A percentile compares a stretch with the other conserved stretches of the same genome.
These are phyloP conservation scores for Cherax quadricarinatus DNA, from an alignment of 1,140 invertebrate species.

Conservation along the genomic window DNA sequence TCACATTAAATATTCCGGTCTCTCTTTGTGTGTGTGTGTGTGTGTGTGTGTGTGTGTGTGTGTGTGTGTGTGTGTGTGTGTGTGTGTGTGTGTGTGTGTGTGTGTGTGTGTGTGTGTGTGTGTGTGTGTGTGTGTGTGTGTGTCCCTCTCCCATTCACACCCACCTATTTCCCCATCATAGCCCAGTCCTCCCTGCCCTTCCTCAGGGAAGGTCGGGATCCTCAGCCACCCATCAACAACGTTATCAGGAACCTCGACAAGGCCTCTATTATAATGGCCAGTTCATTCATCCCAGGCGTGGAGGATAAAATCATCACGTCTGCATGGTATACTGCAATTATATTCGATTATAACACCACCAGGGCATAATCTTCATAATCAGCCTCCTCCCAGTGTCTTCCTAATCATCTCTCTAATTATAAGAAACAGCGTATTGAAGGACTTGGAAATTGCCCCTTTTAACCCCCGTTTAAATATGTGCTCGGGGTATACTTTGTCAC, in stretches of 20 bases:
- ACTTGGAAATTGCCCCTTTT: no score
- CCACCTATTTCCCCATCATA: not conserved
- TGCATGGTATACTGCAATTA: not conserved
- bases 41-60: no score
- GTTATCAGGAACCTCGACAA: not conserved
- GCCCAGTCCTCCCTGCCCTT: not conserved
- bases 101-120: no score
- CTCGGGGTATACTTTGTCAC: not conserved
- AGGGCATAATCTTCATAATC: not conserved
- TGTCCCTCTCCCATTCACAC: not conserved
- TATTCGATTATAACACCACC: not conserved
- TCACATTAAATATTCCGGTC: no score
- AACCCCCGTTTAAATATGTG: no score
- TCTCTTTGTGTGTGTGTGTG: no score
- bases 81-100: no score
- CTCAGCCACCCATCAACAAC: not conserved
- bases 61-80: no score
- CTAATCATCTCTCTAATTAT: not conserved
- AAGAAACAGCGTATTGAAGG: not conserved
- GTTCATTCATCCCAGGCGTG: not conserved
- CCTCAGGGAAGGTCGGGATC: not conserved
- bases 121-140: no score
- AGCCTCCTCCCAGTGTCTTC: not conserved
- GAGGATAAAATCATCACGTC: not conserved
- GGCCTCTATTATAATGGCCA: not conserved